Percentiles rank a stretch among this genome's conserved stretches.
phyloP scores from a whole-genome alignment of 2,888 invertebrate species.

The Synergus umbraculus region DNA sequence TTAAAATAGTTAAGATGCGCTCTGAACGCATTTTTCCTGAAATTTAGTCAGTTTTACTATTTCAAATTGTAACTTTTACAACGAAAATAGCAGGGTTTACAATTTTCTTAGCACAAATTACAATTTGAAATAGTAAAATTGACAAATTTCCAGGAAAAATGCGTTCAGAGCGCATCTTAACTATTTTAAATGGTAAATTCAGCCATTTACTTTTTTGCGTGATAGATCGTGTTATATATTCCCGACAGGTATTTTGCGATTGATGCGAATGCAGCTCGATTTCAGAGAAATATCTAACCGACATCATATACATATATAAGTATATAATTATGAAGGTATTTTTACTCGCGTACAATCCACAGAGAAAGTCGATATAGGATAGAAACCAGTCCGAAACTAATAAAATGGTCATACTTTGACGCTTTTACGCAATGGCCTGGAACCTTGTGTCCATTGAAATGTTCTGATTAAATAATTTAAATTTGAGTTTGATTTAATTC shows the following conservation, averaged over 20 bases:
- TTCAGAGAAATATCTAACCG: background rate
- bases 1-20: too few species aligned
- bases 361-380: slow-evolving; percentile 34
- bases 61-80: too few species aligned
- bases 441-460: slow-evolving; percentile 2
- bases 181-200: too few species aligned
- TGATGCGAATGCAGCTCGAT: background rate
- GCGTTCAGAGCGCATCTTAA: too few species aligned
- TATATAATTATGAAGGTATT: slow-evolving; percentile 21
- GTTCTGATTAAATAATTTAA: slow-evolving; percentile 11
- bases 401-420: slow-evolving; percentile 30
- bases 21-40: too few species aligned
- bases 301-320: background rate
- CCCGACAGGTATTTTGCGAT: background rate
- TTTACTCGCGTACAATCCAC: background rate
- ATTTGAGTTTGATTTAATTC: background rate
- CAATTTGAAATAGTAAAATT: too few species aligned
- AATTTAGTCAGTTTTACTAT: too few species aligned
- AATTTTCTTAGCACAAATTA: too few species aligned
- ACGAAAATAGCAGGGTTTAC: too few species aligned
- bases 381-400: slow-evolving; percentile 43
- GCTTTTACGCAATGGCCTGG: slow-evolving; percentile 32
- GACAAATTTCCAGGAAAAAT: too few species aligned
- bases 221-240: background rate
- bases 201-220: too few species aligned